Evolutionary conservation across 2,113 vertebrate genomes (phyloP).

Genomic region (Donacobius atricapilla): DNA sequence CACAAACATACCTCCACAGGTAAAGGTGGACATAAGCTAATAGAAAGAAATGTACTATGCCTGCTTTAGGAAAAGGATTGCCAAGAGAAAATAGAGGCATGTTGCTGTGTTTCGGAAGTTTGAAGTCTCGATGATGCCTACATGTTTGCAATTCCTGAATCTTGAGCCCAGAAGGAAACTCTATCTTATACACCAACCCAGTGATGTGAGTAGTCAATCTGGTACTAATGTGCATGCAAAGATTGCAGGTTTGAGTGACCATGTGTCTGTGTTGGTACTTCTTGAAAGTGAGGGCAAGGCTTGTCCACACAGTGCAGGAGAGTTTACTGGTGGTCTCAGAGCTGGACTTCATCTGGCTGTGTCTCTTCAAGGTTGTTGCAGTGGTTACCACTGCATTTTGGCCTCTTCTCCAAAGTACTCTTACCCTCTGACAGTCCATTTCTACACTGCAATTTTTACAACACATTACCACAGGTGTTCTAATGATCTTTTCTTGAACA

Average conservation of each 20-base stretch:
- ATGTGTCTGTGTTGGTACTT: not conserved
- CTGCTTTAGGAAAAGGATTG: not conserved
- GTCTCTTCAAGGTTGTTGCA: not conserved
- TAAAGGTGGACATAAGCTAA: not conserved
- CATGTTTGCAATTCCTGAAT: not conserved
- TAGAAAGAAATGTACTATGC: not conserved
- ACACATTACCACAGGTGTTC: not conserved
- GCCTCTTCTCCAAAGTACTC: not conserved
- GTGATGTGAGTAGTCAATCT: not conserved
- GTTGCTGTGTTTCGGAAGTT: not conserved
- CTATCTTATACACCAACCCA: not conserved
- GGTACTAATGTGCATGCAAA: accelerated
- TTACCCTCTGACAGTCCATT: not conserved
- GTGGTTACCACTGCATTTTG: not conserved
- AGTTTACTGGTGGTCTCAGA: not conserved
- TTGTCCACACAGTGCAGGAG: not conserved
- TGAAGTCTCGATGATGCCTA: not conserved
- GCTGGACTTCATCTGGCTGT: not conserved
- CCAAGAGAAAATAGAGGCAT: not conserved
- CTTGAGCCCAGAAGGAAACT: not conserved
- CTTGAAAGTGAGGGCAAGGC: not conserved
- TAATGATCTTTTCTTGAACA: not conserved
- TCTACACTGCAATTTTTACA: not conserved
- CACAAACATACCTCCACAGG: not conserved
- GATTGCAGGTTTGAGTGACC: not conserved